phyloP scores from a whole-genome alignment of 2,113 vertebrate genomes.

The Lophochroa leadbeateri region DNA sequence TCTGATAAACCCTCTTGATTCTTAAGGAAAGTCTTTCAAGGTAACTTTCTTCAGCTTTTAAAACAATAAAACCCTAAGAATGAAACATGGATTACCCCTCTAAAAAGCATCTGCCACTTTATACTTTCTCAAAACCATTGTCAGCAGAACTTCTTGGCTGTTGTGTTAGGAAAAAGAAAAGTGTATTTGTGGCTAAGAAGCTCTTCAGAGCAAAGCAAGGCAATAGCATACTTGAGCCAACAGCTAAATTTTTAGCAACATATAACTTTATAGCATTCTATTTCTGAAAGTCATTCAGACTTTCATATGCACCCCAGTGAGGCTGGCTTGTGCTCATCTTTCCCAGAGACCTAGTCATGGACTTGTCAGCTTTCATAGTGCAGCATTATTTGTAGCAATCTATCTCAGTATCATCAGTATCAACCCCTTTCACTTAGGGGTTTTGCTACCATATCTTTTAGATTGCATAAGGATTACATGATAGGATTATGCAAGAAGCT shows the following conservation, averaged over 20 bases:
- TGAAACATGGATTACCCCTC: not conserved
- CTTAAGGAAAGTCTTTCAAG: not conserved
- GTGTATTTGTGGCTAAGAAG: not conserved
- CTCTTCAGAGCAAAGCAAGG: not conserved
- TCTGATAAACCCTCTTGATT: not conserved
- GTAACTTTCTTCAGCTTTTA: not conserved
- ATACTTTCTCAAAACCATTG: not conserved
- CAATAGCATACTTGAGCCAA: not conserved
- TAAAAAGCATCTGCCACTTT: not conserved
- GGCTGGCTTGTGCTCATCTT: not conserved
- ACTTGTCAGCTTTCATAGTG: not conserved
- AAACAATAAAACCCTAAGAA: not conserved
- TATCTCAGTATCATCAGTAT: not conserved
- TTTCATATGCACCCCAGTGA: not conserved
- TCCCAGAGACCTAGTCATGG: not conserved
- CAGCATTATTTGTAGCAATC: not conserved
- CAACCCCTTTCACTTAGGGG: not conserved
- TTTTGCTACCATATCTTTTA: not conserved
- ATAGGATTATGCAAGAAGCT: not conserved
- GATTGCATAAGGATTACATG: not conserved
- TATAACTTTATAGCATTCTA: not conserved
- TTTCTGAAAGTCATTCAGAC: not conserved
- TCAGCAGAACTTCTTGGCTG: not conserved
- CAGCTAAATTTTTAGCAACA: not conserved
- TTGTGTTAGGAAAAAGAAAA: not conserved